Evolutionary conservation across 2,113 vertebrate genomes (phyloP).

Genomic region (Myrmecobius fasciatus): DNA sequence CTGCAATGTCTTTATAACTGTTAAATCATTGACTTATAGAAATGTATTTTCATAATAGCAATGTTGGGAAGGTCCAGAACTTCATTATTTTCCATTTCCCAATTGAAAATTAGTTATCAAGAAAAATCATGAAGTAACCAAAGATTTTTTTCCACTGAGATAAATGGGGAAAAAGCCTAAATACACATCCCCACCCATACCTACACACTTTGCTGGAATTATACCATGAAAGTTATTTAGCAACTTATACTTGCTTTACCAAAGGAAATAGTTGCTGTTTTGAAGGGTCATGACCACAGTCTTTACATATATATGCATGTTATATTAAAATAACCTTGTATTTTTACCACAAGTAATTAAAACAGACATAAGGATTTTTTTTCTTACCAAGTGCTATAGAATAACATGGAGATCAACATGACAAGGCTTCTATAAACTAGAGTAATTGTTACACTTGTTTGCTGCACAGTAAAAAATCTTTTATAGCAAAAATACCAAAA

Average conservation of each 20-base stretch:
- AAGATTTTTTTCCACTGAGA: constrained; percentile 11
- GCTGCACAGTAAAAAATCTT: background rate
- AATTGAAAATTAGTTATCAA: constrained; percentile 37
- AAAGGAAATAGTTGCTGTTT: constrained; percentile 20
- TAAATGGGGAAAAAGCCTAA: constrained; percentile 28
- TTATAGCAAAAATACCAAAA: background rate
- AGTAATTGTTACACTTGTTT: background rate
- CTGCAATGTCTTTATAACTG: background rate
- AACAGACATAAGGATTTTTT: background rate
- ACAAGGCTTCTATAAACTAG: background rate
- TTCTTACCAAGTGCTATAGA: background rate
- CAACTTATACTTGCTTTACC: constrained; percentile 12
- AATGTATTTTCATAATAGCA: constrained; percentile 16
- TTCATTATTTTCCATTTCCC: constrained; percentile 21
- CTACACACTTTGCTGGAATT: background rate
- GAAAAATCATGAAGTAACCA: constrained; percentile 25
- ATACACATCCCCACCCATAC: background rate
- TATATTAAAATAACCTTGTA: background rate
- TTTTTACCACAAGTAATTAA: background rate
- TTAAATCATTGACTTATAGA: constrained; percentile 12
- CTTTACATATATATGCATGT: constrained; percentile 1
- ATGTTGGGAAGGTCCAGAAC: constrained; percentile 39
- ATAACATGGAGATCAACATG: background rate
- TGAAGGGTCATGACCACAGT: constrained; percentile 19
- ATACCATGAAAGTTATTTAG: constrained; percentile 55